phyloP scores from a whole-genome alignment of 1,140 invertebrate species.

The Glossosoma conforme region DNA sequence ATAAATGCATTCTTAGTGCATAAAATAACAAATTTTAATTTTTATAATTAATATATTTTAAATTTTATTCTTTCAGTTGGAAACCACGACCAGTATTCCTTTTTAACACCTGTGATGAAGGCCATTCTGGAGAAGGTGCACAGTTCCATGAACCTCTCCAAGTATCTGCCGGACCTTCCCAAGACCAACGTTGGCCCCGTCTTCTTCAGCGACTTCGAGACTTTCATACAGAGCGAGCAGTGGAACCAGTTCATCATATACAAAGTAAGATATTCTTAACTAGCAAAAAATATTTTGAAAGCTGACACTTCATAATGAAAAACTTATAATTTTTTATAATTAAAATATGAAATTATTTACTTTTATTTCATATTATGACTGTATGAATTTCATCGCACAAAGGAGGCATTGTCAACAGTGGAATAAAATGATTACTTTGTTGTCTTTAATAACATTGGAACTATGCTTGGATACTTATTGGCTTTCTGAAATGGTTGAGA shows the following conservation, averaged over 20 bases:
- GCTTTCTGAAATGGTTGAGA: too few relatives aligned
- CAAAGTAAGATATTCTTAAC: slow-evolving; percentile 42
- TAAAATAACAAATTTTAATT: too few relatives aligned
- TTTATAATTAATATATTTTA: too few relatives aligned
- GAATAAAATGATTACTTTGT: too few relatives aligned
- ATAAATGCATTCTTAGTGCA: too few relatives aligned
- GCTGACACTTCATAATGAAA: not conserved
- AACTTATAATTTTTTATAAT: slow-evolving; percentile 1
- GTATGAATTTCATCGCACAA: not conserved
- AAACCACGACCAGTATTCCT: slow-evolving; percentile 57
- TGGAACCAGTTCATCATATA: slow-evolving; percentile 57
- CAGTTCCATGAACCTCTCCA: slow-evolving; percentile 46
- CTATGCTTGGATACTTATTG: too few relatives aligned
- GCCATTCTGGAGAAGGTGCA: slow-evolving; percentile 56
- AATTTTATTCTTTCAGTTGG: slow-evolving; percentile 38
- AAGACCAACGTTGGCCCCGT: slow-evolving; percentile 50
- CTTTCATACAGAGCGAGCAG: slow-evolving; percentile 53
- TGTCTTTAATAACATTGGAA: too few relatives aligned
- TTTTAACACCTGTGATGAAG: slow-evolving; percentile 60
- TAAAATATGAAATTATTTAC: not conserved
- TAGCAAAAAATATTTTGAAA: too few relatives aligned
- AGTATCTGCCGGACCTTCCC: slow-evolving; percentile 52
- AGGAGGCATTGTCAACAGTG: too few relatives aligned
- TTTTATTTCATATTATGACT: not conserved
- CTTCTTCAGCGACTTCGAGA: slow-evolving; percentile 61